phyloP scores from a whole-genome alignment of 2,113 vertebrate genomes.

The Ochotona curzoniae region DNA sequence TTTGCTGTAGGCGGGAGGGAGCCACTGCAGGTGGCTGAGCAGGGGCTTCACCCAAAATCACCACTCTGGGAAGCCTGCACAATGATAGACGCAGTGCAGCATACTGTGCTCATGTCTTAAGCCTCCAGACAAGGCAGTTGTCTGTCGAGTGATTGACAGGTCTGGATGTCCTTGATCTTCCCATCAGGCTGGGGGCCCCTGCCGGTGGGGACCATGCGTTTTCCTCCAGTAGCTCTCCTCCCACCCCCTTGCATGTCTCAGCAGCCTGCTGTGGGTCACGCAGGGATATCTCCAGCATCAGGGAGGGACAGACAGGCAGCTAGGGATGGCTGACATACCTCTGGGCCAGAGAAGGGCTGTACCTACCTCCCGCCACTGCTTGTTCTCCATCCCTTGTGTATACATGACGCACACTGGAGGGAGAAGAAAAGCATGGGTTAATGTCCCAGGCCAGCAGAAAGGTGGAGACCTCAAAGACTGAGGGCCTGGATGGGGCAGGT shows the following conservation, averaged over 20 bases:
- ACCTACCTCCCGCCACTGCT: conserved; percentile 96
- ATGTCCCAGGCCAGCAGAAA: background rate
- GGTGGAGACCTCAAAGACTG: fast-evolving
- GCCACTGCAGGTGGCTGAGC: background rate
- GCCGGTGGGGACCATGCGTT: background rate
- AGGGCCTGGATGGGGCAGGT: too few relatives aligned
- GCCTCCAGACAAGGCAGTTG: background rate
- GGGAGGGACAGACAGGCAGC: background rate
- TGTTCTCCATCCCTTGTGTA: conserved; percentile 93
- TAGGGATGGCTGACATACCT: background rate
- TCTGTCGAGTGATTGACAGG: too few relatives aligned
- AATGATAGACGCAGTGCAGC: fast-evolving
- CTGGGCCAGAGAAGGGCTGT: fast-evolving
- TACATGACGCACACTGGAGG: conserved; percentile 94
- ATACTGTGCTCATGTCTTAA: background rate
- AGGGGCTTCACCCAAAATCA: background rate
- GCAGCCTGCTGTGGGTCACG: background rate
- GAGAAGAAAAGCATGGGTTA: conserved; percentile 33
- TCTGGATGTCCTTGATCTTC: too few relatives aligned
- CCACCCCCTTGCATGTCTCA: background rate
- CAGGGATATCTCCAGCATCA: background rate
- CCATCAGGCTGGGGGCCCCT: background rate
- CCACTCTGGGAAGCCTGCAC: too few relatives aligned
- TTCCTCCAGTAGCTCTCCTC: background rate
- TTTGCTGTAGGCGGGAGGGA: background rate